phyloP scores from a whole-genome alignment of 1,140 invertebrate species.

The Zaprionus africanus region DNA sequence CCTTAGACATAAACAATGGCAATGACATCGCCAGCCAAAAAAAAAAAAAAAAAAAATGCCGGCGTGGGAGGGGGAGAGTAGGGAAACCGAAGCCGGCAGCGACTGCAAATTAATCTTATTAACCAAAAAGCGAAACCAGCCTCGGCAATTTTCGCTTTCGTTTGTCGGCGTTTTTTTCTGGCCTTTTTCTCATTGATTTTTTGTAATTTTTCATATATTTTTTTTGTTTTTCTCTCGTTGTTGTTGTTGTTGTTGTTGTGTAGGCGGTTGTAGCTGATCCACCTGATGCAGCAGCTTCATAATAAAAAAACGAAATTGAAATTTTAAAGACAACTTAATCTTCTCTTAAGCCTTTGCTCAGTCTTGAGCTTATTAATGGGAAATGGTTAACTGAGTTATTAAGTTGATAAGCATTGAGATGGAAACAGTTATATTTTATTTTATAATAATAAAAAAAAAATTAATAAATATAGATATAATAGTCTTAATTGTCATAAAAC shows the following conservation, averaged over 20 bases:
- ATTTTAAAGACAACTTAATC: conserved; percentile 6
- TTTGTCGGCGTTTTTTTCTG: conserved; percentile 41
- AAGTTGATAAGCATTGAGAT: not conserved
- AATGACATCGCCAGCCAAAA: conserved; percentile 24
- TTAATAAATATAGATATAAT: not conserved
- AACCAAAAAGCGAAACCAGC: conserved; percentile 53
- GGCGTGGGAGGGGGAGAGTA: no score
- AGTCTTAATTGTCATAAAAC: not conserved
- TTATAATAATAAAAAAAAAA: not conserved
- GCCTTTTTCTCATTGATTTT: conserved; percentile 29
- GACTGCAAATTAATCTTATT: conserved; percentile 63
- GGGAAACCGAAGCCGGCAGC: conserved; percentile 33
- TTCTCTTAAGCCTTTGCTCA: not conserved
- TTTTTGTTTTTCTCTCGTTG: conserved; percentile 3
- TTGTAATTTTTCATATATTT: not conserved
- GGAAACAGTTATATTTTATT: not conserved
- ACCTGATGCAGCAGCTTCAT: conserved; percentile 41
- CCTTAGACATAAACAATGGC: conserved; percentile 42
- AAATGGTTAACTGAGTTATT: not conserved
- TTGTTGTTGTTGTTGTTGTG: conserved; percentile 20
- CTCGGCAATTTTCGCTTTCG: conserved; percentile 54
- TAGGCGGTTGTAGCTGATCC: conserved; percentile 28
- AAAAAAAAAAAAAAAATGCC: not conserved
- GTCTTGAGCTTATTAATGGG: not conserved
- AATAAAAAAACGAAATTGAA: conserved; percentile 16